phyloP scores from a whole-genome alignment of 1,140 invertebrate species.

The Subanguina moxae region DNA sequence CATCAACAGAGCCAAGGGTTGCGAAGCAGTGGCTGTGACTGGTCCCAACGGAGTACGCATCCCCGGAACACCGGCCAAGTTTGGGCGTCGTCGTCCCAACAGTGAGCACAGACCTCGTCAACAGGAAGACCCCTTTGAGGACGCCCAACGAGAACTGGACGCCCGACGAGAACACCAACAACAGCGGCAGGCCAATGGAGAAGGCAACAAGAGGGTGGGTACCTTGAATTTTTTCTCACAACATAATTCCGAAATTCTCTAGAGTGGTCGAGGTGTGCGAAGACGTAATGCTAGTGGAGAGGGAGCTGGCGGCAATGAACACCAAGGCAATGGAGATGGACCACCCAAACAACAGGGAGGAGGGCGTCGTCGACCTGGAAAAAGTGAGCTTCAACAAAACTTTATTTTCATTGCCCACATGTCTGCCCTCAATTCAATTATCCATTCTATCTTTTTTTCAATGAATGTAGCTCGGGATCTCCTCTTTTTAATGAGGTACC shows the following conservation, averaged over 20 bases:
- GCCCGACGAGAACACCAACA: not conserved
- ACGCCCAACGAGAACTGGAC: not conserved
- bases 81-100: not conserved
- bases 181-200: not conserved
- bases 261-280: not conserved
- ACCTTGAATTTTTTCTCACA: not conserved
- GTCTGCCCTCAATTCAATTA: too few species aligned
- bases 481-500: too few species aligned
- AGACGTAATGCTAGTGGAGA: not conserved
- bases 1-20: not conserved
- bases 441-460: too few species aligned
- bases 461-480: too few species aligned
- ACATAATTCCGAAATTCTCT: not conserved
- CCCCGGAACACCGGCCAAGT: not conserved
- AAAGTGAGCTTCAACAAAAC: not conserved
- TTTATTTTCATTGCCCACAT: too few species aligned
- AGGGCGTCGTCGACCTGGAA: not conserved
- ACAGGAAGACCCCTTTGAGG: not conserved
- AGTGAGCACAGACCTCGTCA: not conserved
- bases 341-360: not conserved
- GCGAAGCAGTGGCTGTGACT: slow-evolving; percentile 1
- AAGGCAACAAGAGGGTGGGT: not conserved
- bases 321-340: not conserved
- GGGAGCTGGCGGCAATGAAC: not conserved
- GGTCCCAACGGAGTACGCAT: slow-evolving; percentile 3